Percentiles rank a stretch among this genome's conserved stretches.
Evolutionary conservation across 2,113 vertebrate species (phyloP).

Genomic region (Thymallus thymallus): DNA sequence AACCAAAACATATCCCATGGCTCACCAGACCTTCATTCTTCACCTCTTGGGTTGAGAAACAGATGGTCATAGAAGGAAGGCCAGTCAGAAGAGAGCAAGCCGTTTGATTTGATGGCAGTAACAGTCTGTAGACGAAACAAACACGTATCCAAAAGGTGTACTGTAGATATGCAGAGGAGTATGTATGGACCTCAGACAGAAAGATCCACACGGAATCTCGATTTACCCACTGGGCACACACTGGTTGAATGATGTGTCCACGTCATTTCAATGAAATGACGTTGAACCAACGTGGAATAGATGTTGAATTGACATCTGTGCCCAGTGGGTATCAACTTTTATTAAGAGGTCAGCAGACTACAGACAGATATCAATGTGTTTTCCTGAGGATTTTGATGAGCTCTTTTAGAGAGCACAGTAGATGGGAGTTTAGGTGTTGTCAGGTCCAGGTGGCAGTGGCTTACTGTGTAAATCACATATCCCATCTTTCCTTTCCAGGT

Average conservation of each 20-base stretch:
- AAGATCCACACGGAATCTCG: no score
- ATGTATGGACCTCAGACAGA: conserved; percentile 4
- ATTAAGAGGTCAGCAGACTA: conserved; percentile 14
- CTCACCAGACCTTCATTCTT: conserved; percentile 1
- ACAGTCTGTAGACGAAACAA: conserved; percentile 27
- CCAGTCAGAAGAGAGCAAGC: conserved; percentile 27
- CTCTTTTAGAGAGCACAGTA: conserved; percentile 15
- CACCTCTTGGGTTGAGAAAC: conserved; percentile 42
- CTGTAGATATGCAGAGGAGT: conserved; percentile 23
- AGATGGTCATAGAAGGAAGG: conserved; percentile 26
- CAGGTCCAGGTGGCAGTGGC: conserved; percentile 56
- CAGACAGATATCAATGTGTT: background rate
- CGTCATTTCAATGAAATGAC: no score
- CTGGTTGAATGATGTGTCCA: no score
- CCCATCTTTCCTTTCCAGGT: conserved; percentile 39
- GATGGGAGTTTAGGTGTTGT: conserved; percentile 46
- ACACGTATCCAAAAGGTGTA: background rate
- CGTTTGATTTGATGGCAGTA: conserved; percentile 43
- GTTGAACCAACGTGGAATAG: no score
- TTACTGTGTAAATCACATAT: conserved; percentile 48
- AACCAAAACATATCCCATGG: conserved; percentile 40
- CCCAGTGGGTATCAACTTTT: background rate
- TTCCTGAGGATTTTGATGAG: conserved; percentile 29
- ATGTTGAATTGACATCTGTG: no score
- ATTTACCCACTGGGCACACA: no score